Evolutionary conservation across 1,140 invertebrate genomes (phyloP).

Genomic region (Stenopsyche tienmushanensis): DNA sequence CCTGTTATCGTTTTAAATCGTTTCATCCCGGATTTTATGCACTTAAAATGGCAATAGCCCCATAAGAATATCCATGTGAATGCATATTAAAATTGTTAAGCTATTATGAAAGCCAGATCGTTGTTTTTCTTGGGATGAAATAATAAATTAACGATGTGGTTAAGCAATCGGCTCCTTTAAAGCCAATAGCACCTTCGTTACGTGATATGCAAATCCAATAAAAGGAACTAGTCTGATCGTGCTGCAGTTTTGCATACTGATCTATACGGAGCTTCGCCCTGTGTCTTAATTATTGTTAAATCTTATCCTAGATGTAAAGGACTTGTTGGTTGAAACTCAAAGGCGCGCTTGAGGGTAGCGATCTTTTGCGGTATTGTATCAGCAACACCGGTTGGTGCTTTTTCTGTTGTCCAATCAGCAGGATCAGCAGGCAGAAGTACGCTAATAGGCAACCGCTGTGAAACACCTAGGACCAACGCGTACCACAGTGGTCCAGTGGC

Average conservation of each 20-base stretch:
- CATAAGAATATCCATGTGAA: not conserved
- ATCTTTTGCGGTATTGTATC: not conserved
- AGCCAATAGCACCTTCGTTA: no score
- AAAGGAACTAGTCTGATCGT: not conserved
- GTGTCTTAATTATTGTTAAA: constrained; percentile 9
- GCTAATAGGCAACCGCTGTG: constrained; percentile 14
- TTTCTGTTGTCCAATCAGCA: constrained; percentile 3
- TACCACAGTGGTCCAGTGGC: not conserved
- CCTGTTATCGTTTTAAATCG: no score
- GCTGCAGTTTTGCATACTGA: not conserved
- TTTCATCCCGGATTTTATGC: not conserved
- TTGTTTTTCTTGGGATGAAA: not conserved
- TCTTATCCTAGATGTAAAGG: not conserved
- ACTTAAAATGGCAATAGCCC: no score
- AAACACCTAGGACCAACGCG: not conserved
- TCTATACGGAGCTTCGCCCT: not conserved
- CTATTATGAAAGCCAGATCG: no score
- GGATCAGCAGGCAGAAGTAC: not conserved
- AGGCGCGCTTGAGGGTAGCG: not conserved
- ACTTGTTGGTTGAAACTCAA: not conserved
- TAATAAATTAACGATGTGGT: no score
- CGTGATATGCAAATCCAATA: not conserved
- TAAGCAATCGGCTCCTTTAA: no score
- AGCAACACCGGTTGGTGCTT: constrained; percentile 1
- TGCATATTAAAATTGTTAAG: no score